Percentiles rank a stretch among this genome's conserved stretches.
phyloP scores from a whole-genome alignment of 2,113 vertebrate genomes.

The Cyprinodon variegatus region DNA sequence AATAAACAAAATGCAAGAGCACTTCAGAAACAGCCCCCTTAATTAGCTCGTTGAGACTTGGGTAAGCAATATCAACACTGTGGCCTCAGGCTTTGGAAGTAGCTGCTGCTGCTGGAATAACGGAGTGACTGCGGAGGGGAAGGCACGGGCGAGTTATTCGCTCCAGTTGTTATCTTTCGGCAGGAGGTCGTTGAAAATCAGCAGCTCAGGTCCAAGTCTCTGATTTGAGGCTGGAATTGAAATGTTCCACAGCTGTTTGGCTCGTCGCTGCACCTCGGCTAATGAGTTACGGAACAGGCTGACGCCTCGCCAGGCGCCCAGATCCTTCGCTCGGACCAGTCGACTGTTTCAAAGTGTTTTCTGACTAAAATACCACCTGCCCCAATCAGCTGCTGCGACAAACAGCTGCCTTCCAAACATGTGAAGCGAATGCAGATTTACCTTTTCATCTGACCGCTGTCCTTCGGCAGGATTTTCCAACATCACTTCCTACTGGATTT shows the following conservation, averaged over 20 bases:
- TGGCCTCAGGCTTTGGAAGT: conserved; percentile 46
- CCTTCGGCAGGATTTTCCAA: conserved; percentile 2
- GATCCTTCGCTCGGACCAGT: conserved; percentile 58
- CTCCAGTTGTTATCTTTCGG: conserved; percentile 30
- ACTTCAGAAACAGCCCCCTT: conserved; percentile 69
- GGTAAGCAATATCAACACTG: conserved; percentile 54
- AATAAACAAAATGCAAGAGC: conserved; percentile 73
- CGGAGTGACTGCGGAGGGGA: conserved; percentile 1
- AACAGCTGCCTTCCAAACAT: conserved; percentile 55
- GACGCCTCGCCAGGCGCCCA: conserved; percentile 54
- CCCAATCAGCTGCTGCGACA: conserved; percentile 65
- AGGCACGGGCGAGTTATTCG: conserved; percentile 41
- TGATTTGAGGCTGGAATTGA: conserved; percentile 62
- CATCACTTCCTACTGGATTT: not conserved
- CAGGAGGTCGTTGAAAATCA: conserved; percentile 51
- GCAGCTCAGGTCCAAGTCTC: conserved; percentile 51
- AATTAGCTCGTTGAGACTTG: conserved; percentile 75
- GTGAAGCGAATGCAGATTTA: conserved; percentile 36
- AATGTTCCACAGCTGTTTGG: conserved; percentile 74
- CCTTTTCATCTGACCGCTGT: conserved; percentile 36
- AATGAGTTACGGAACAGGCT: conserved; percentile 72
- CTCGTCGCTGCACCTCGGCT: conserved; percentile 61
- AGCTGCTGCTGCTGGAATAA: conserved; percentile 32
- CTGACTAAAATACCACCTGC: conserved; percentile 69
- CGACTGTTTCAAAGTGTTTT: conserved; percentile 69